phyloP scores from a whole-genome alignment of 2,888 invertebrate species.

The Carterocephalus palaemon region DNA sequence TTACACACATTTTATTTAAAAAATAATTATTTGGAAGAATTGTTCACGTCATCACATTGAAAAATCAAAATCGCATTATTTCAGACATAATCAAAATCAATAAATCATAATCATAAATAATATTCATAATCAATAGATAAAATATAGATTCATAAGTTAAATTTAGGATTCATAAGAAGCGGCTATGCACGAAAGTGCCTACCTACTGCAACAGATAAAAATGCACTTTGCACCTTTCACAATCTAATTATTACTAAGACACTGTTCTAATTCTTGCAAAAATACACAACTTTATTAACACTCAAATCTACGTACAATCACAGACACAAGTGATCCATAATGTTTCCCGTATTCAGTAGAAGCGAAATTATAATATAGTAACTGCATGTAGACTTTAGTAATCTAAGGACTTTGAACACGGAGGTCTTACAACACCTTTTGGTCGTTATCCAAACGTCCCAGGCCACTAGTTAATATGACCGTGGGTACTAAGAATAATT shows the following conservation, averaged over 20 bases:
- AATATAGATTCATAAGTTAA: slow-evolving; percentile 7
- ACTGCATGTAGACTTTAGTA: too few species aligned
- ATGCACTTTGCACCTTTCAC: slow-evolving; percentile 11
- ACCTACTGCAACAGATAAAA: slow-evolving; percentile 9
- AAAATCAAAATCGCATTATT: slow-evolving; percentile 10
- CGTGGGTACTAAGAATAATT: background rate
- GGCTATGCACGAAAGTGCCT: background rate
- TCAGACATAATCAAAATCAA: slow-evolving; percentile 13
- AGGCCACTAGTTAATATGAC: too few species aligned
- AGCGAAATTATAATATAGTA: slow-evolving; percentile 27
- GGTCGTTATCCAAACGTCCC: too few species aligned
- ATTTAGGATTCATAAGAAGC: slow-evolving; percentile 1
- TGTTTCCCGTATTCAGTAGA: slow-evolving; percentile 22
- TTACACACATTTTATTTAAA: slow-evolving; percentile 27
- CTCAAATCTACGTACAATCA: slow-evolving; percentile 32
- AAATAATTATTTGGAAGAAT: slow-evolving; percentile 19
- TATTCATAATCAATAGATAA: too few species aligned
- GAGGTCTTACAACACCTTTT: background rate
- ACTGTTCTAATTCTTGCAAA: slow-evolving; percentile 21
- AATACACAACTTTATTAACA: slow-evolving; percentile 20
- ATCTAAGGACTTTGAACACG: background rate
- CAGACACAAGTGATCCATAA: slow-evolving; percentile 31
- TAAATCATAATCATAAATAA: slow-evolving; percentile 11
- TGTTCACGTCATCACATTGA: slow-evolving; percentile 15
- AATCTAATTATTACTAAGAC: slow-evolving; percentile 7